Conservation (phyloP, 2,797 vertebrate genomes). For the Enteromius fasciolatus region DNA sequence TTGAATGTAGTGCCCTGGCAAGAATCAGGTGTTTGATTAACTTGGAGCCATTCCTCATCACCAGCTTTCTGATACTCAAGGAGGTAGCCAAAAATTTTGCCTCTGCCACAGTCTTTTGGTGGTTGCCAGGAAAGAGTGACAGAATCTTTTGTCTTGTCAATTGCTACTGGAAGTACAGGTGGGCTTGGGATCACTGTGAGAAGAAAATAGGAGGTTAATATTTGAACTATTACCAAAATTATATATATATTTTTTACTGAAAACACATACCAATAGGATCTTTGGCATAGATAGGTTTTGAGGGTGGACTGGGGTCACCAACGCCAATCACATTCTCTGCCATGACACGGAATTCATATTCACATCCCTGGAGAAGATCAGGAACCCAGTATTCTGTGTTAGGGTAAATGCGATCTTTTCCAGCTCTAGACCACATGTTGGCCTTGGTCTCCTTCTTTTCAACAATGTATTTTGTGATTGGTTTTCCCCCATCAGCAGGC, state of each 20-base stretch:
- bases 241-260: neutral
- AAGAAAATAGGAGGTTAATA: conserved; percentile 9
- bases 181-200: conserved; percentile 89
- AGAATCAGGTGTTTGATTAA: conserved; percentile 93
- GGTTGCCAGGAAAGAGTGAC: conserved; percentile 92
- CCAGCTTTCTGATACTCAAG: conserved; percentile 94
- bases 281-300: conserved; percentile 94
- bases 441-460: conserved; percentile 97
- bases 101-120: conserved; percentile 89
- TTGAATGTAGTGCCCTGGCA: conserved; percentile 93
- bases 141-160: conserved; percentile 93
- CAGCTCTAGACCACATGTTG: conserved; percentile 88
- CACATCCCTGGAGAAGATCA: conserved; percentile 92
- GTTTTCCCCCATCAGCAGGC: conserved; percentile 95
- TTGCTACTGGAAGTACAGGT: conserved; percentile 84
- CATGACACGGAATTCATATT: conserved; percentile 97
- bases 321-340: conserved; percentile 94
- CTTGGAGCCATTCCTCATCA: conserved; percentile 93
- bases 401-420: conserved; percentile 86
- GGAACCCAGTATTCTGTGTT: conserved; percentile 90
- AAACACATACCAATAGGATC: conserved; percentile 89
- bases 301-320: conserved; percentile 94
- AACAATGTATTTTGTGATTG: conserved; percentile 93
- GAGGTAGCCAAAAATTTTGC: conserved; percentile 97
- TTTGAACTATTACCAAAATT: neutral